Evolutionary conservation across 2,113 vertebrate species (phyloP), one percentile per base, ranked within the genome.

Genomic region (Origma solitaria): DNA sequence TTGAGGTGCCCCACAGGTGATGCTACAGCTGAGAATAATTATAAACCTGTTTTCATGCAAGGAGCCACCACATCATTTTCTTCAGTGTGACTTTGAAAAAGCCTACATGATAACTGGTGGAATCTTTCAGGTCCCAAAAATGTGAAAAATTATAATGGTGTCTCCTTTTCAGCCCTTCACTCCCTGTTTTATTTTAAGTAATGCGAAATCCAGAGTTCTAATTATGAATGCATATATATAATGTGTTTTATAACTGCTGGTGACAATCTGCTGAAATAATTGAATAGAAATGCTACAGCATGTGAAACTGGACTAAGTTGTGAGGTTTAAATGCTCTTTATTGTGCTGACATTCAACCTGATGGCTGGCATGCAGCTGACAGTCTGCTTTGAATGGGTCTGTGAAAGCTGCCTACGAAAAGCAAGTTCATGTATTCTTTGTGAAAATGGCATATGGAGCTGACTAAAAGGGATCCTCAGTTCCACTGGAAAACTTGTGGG

Each of bases 401-500:
- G 78, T 87, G 88, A 94, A 93, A 95, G 51, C 95, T 97, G 96
- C 88, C 91, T 94, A 92, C 21, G 7, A 70, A 88, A 94, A 93
- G 68, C 91, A 69, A 81, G 82, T 95, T 94, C 88, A 28, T 81
- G 42, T 91, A 90, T 88, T 88, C 95, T 83, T 83, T 93, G 92
- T 81, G 80, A 75, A 94, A 86, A 62, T 51, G 94, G 86, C 94
- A 97, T 95, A 94, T 92, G 92, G 95, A 96, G 88, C 91, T 91
- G 82, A 88, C 94, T 96, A 80, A 95, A 96, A 97, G 72, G 80
- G 86, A 95, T 94, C 86, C 86, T 96, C 60, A 37, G 68, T 81
- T 96, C 95, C 71, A 80, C 80, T 95, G 92, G 86, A 92, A 92
- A 97, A 93, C 44, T 88, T 96, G 96, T 96, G 94, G 96, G 96